Percentiles rank a stretch among this genome's conserved stretches.
Evolutionary conservation across 2,888 invertebrate species (phyloP).

Genomic region (Yponomeuta cagnagella): DNA sequence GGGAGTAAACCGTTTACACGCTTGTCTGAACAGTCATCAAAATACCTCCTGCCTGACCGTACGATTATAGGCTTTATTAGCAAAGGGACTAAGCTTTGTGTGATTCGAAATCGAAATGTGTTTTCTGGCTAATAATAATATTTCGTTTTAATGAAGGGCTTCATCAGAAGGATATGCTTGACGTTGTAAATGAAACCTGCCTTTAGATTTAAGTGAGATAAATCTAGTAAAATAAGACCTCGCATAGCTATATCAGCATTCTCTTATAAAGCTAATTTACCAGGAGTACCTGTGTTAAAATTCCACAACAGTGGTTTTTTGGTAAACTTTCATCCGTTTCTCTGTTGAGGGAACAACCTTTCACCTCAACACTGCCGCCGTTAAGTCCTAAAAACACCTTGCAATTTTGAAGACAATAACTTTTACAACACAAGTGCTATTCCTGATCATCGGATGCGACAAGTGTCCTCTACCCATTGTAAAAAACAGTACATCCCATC

Average conservation of each 20-base stretch:
- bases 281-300: not conserved
- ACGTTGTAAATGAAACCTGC: constrained; percentile 14
- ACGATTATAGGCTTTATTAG: not conserved
- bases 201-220: not conserved
- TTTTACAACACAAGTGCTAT: constrained; percentile 9
- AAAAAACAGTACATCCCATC: not conserved
- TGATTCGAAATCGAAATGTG: not conserved
- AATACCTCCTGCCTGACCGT: not conserved
- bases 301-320: not conserved
- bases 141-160: constrained; percentile 37
- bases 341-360: not conserved
- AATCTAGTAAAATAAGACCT: not conserved
- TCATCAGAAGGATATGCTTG: constrained; percentile 16
- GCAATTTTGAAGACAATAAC: not conserved
- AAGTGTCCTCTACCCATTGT: constrained; percentile 5
- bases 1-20: not conserved
- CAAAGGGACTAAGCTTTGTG: not conserved
- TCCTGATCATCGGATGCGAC: not conserved
- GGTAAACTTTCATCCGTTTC: not conserved
- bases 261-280: not conserved
- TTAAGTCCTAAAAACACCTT: not conserved
- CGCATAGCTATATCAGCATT: not conserved
- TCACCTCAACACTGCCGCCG: not conserved
- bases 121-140: constrained; percentile 29
- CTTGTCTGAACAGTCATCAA: not conserved